Evolutionary conservation across 2,888 invertebrate genomes (phyloP).

Genomic region (Erebia palarica): DNA sequence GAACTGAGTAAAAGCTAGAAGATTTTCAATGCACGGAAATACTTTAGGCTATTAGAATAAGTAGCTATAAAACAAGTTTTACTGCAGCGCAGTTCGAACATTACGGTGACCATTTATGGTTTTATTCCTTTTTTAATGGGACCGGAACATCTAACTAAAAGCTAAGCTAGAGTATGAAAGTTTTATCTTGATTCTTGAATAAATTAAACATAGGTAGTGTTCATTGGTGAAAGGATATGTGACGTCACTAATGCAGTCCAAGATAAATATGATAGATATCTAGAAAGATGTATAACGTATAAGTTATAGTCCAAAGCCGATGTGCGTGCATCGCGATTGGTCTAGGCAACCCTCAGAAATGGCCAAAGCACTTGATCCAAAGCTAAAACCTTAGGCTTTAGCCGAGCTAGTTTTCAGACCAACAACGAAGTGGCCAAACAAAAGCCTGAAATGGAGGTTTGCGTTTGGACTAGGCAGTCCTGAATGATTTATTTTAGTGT

Average conservation of each 20-base stretch:
- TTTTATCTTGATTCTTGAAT: neutral
- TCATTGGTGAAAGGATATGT: neutral
- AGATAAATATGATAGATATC: neutral
- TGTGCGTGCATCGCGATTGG: too few species aligned
- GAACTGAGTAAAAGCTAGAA: neutral
- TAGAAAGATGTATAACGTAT: too few species aligned
- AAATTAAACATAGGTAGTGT: neutral
- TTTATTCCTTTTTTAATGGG: slow-evolving; percentile 26
- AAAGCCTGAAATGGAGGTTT: too few species aligned
- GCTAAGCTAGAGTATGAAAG: slow-evolving; percentile 1
- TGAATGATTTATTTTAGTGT: too few species aligned
- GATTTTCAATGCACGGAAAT: neutral
- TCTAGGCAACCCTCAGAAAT: too few species aligned
- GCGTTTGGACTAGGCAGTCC: too few species aligned
- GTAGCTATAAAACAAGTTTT: slow-evolving; percentile 9
- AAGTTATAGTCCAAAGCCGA: too few species aligned
- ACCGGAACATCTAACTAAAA: slow-evolving; percentile 15
- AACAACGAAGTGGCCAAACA: too few species aligned
- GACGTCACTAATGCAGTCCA: too few species aligned
- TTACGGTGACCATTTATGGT: slow-evolving; percentile 9
- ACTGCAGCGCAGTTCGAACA: slow-evolving; percentile 14
- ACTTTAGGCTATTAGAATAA: neutral
- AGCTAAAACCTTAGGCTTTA: too few species aligned
- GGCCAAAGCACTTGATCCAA: too few species aligned
- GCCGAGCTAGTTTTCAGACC: too few species aligned